A percentile compares a stretch with the other conserved stretches of the same genome.
phyloP scores from a whole-genome alignment of 2,797 vertebrate species.

The Smutsia temminckii region DNA sequence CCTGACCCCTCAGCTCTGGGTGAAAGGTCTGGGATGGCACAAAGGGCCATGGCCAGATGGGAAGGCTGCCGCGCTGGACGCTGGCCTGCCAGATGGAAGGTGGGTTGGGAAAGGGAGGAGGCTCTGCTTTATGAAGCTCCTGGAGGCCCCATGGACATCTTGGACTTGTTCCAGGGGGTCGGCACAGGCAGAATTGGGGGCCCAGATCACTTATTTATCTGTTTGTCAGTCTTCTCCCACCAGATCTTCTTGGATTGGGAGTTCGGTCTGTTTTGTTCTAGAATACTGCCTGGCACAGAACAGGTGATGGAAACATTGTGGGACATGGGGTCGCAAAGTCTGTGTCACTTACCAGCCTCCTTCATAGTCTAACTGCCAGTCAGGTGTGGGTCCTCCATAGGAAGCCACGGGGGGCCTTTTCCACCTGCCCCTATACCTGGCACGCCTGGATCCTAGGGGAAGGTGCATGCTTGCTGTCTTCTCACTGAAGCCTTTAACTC shows the following conservation, averaged over 20 bases:
- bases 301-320: background rate
- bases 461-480: background rate
- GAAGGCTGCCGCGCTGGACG: accelerated
- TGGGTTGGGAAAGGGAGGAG: background rate
- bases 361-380: no score
- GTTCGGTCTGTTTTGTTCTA: background rate
- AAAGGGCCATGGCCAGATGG: background rate
- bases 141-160: background rate
- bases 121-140: no score
- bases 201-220: background rate
- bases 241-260: background rate
- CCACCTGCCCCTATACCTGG: no score
- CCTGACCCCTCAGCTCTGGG: background rate
- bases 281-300: background rate
- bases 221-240: background rate
- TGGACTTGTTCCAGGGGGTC: background rate
- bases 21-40: background rate
- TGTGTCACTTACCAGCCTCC: no score
- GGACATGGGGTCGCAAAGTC: no score
- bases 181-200: accelerated
- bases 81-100: background rate
- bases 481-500: background rate
- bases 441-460: background rate
- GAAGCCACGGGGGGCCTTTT: no score
- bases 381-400: no score